phyloP scores from a whole-genome alignment of 2,113 vertebrate genomes.

The Chloroceryle aenea region DNA sequence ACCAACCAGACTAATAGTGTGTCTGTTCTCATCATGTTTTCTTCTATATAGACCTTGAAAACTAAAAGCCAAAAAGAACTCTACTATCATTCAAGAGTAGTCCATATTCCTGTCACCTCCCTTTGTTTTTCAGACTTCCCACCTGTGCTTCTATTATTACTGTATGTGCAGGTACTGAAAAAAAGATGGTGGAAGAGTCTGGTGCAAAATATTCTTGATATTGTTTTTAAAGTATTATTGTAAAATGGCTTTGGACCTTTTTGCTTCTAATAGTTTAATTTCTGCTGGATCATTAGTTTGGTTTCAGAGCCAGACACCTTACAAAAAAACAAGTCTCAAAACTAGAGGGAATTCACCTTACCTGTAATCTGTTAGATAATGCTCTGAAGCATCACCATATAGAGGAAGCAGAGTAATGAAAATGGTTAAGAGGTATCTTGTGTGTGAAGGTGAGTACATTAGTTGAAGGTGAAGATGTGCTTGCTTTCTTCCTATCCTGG shows the following conservation, averaged over 20 bases:
- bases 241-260: slow-evolving; percentile 5
- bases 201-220: neutral
- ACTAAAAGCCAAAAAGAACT: neutral
- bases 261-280: slow-evolving; percentile 16
- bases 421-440: neutral
- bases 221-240: slow-evolving; percentile 2
- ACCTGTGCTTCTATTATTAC: neutral
- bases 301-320: slow-evolving; percentile 10
- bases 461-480: neutral
- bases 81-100: neutral
- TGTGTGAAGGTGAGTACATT: neutral
- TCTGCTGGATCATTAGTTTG: slow-evolving; percentile 17
- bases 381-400: neutral
- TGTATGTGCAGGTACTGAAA: slow-evolving; percentile 24
- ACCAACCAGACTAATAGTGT: neutral
- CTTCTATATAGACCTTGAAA: slow-evolving; percentile 13
- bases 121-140: slow-evolving; percentile 29
- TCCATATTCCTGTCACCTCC: slow-evolving; percentile 3
- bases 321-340: neutral
- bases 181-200: neutral
- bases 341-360: neutral
- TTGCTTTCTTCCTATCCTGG: neutral
- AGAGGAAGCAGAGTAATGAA: neutral
- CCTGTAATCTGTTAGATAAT: neutral
- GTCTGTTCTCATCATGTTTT: neutral